phyloP scores from a whole-genome alignment of 2,888 invertebrate genomes.

The Harpalus rufipes region DNA sequence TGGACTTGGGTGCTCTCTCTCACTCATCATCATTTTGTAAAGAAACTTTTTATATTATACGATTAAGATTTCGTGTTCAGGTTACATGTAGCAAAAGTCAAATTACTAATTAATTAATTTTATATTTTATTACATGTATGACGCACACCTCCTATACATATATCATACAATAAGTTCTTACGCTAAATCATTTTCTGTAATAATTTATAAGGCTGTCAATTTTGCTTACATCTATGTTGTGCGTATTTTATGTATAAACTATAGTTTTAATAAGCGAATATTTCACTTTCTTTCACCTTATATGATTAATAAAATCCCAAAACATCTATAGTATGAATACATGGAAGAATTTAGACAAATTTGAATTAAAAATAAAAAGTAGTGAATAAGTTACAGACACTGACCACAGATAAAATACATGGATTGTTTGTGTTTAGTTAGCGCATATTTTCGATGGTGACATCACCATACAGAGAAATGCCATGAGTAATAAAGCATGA shows the following conservation, averaged over 20 bases:
- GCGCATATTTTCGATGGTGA: conserved; percentile 56
- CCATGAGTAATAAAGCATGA: conserved; percentile 54
- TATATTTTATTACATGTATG: conserved; percentile 67
- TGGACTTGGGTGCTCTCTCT: conserved; percentile 59
- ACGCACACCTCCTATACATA: conserved; percentile 66
- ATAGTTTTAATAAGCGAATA: conserved; percentile 65
- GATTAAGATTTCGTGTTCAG: conserved; percentile 67
- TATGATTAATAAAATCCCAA: conserved; percentile 22
- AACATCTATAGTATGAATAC: not conserved
- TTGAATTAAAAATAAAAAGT: not conserved
- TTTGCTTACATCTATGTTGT: conserved; percentile 67
- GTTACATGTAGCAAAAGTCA: conserved; percentile 66
- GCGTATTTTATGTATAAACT: conserved; percentile 67
- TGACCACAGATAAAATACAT: conserved; percentile 33
- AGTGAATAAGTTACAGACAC: conserved; percentile 11
- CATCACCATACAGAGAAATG: conserved; percentile 52
- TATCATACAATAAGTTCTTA: conserved; percentile 65
- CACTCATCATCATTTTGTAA: conserved; percentile 66
- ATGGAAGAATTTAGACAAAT: conserved; percentile 10
- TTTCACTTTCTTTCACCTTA: conserved; percentile 47
- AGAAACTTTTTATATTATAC: conserved; percentile 67
- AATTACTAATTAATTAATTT: conserved; percentile 67
- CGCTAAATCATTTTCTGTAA: conserved; percentile 63
- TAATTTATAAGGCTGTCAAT: conserved; percentile 68
- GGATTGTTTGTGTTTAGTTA: conserved; percentile 5